These are phyloP conservation scores for Metopia argyrocephala DNA, from an alignment of 2,888 invertebrate species.

Conservation along the genomic window DNA sequence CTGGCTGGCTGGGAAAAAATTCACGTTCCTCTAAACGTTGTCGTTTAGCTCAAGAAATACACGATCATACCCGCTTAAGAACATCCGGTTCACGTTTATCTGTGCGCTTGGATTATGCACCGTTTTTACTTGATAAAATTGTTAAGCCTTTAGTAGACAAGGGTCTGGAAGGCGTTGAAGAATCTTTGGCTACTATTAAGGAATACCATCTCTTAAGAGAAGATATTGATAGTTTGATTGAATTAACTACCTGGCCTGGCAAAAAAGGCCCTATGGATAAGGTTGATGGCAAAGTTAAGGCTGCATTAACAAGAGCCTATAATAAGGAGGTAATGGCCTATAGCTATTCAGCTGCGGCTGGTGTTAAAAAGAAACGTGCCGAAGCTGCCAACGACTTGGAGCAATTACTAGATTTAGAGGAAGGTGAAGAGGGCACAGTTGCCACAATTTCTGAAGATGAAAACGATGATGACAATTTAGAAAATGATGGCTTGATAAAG, in stretches of 20 bases:
- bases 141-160: constrained; percentile 86
- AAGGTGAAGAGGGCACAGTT: constrained; percentile 71
- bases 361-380: constrained; percentile 82
- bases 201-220: constrained; percentile 92
- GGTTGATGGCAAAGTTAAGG: constrained; percentile 91
- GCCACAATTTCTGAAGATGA: constrained; percentile 74
- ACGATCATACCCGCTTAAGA: constrained; percentile 90
- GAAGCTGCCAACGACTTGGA: constrained; percentile 78
- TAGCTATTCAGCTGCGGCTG: constrained; percentile 86
- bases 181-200: constrained; percentile 86
- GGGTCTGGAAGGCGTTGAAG: constrained; percentile 85
- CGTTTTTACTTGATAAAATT: constrained; percentile 86
- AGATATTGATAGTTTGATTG: constrained; percentile 93
- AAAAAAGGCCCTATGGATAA: constrained; percentile 86
- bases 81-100: constrained; percentile 89
- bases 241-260: constrained; percentile 91
- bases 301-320: constrained; percentile 94
- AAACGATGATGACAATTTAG: constrained; percentile 80
- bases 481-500: constrained; percentile 89
- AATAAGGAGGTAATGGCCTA: constrained; percentile 90
- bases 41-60: constrained; percentile 89
- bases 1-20: constrained; percentile 97
- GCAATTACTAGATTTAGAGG: constrained; percentile 78
- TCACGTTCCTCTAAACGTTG: constrained; percentile 90
- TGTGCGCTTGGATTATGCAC: constrained; percentile 93